A percentile compares a stretch with the other conserved stretches of the same genome.
These are phyloP conservation scores for Phylloscopus whistleri DNA, from an alignment of 2,113 vertebrate species.

Conservation along the genomic window DNA sequence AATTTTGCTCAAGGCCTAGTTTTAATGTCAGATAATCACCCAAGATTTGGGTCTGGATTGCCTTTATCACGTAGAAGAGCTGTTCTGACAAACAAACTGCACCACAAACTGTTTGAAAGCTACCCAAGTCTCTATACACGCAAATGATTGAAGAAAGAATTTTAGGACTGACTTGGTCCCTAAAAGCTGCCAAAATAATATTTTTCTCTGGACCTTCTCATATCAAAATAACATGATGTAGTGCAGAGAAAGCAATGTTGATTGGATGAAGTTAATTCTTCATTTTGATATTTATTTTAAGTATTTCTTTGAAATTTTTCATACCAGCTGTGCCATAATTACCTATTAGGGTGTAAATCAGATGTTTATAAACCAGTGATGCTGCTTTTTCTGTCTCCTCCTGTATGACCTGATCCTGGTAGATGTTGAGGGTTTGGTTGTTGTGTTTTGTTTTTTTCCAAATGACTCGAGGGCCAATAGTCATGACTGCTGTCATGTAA, in stretches of 20 bases:
- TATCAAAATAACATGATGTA: not conserved
- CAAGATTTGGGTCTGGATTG: not conserved
- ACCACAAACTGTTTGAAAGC: not conserved
- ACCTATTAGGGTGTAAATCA: not conserved
- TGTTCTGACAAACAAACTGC: not conserved
- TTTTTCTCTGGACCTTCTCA: not conserved
- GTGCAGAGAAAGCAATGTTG: not conserved
- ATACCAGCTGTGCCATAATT: not conserved
- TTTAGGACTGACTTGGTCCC: not conserved
- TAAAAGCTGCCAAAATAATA: not conserved
- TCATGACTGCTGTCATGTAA: conserved; percentile 44
- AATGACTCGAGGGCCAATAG: conserved; percentile 39
- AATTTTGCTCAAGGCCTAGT: not conserved
- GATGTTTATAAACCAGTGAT: not conserved
- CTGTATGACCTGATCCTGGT: not conserved
- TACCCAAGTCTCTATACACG: not conserved
- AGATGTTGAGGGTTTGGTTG: not conserved
- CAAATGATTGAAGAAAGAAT: not conserved
- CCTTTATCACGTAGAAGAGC: not conserved
- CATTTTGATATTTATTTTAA: not conserved
- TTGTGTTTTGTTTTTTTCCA: not conserved
- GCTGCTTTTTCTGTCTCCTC: not conserved
- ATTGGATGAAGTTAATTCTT: not conserved
- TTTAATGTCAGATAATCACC: not conserved
- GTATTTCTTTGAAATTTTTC: not conserved